Base-by-base conservation (phyloP, 2,888 invertebrate species). In the Papilio elwesi region DNA sequence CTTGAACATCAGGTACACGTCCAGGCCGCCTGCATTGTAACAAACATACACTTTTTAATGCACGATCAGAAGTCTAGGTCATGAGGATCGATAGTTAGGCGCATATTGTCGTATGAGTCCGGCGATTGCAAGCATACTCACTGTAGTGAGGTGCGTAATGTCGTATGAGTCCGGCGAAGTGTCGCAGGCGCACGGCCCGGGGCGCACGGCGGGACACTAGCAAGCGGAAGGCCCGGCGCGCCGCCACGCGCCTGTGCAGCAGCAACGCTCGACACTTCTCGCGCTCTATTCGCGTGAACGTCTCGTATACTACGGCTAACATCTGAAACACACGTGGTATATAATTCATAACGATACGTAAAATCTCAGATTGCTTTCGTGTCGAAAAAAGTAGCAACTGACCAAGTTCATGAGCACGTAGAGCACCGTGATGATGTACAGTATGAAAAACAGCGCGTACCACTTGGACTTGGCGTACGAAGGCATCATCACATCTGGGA, bases 401-500 rank as follows among this genome's bases (percentile, higher is more conserved):
- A 96, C 97, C 95, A 98, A 94, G 90, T 98, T 98, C 97, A 98
- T 98, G 77, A 98, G 95, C 63, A 98, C 96, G 86, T 97, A 98
- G 12, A 98, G 94, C 77, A 97, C 97, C 51, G 97, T 96, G 77
- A 96, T 96, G 78, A 98, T 96, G 89, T 98, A 98, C 8, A 96
- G 95, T 75, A 98, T 96, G 90, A 98, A 98, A 92, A 97, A 98
- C 73, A 97, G 90, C n/a, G 97, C 96, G 82, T 96, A 96, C 96
- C 96, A 97, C 85, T 96, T 96, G 52, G 96, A 96, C 81, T 95
- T 94, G 38, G 96, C 96, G 86, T 97, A 98, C 0, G 97, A 96
- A 7, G 97, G 97, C 98, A 98, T 98, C 98, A 98, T 98, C 26
- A 98, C 97, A 87, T 98, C 98, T 5, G 98, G 98, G 90, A 96